A percentile compares a stretch with the other conserved stretches of the same genome.
phyloP scores from a whole-genome alignment of 2,113 vertebrate genomes.

The Gorsachius goisagi region DNA sequence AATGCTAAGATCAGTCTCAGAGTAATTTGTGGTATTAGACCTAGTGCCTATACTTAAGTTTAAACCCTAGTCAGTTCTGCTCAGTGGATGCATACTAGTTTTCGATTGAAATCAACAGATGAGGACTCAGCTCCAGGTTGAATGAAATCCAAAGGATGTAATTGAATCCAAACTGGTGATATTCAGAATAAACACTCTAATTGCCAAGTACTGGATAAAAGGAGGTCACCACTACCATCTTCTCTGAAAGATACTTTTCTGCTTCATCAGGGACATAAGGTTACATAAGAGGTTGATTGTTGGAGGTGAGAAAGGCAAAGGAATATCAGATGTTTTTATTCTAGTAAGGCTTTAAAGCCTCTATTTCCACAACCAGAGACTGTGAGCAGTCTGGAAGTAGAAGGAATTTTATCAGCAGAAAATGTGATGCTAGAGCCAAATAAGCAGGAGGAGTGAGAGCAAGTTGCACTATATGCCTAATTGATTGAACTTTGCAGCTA shows the following conservation, averaged over 20 bases:
- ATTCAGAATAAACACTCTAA: background rate
- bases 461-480: background rate
- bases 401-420: background rate
- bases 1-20: background rate
- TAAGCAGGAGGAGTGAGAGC: background rate
- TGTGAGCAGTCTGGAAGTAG: background rate
- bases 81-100: background rate
- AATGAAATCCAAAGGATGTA: background rate
- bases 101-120: background rate
- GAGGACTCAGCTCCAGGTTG: background rate
- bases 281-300: background rate
- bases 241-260: background rate
- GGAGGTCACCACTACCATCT: background rate
- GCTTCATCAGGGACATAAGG: background rate
- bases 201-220: background rate
- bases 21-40: background rate
- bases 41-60: background rate
- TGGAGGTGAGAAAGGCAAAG: background rate
- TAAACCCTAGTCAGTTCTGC: background rate
- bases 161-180: background rate
- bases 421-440: background rate
- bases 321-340: background rate
- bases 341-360: background rate
- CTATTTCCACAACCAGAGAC: background rate
- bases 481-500: background rate